phyloP scores from a whole-genome alignment of 2,888 invertebrate genomes.

The Apamea epomidion region DNA sequence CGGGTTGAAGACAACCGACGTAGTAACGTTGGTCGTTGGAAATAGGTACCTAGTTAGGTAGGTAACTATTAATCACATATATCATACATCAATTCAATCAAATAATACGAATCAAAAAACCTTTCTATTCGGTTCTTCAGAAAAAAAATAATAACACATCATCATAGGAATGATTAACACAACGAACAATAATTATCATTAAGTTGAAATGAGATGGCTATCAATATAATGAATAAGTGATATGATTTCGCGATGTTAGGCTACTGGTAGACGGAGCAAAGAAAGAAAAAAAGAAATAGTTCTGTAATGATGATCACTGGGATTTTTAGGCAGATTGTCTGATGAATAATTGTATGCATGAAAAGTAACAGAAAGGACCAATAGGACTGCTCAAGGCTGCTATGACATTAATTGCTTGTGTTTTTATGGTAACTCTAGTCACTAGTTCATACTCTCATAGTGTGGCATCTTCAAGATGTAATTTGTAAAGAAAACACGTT shows the following conservation, averaged over 20 bases:
- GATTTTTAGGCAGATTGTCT: background rate
- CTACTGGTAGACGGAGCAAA: conserved; percentile 23
- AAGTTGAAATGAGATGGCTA: conserved; percentile 75
- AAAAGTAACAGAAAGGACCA: background rate
- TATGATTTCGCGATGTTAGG: conserved; percentile 55
- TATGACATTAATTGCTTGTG: background rate
- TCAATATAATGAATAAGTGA: conserved; percentile 73
- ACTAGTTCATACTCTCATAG: background rate
- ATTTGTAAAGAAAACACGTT: background rate
- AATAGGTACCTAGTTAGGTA: conserved; percentile 8
- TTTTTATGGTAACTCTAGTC: background rate
- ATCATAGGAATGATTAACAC: conserved; percentile 77
- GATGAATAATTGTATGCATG: background rate
- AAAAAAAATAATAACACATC: conserved; percentile 78
- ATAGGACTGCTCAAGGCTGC: background rate
- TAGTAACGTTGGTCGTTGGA: background rate
- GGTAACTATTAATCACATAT: conserved; percentile 19
- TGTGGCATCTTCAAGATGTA: background rate
- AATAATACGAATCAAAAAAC: conserved; percentile 54
- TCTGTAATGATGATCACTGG: background rate
- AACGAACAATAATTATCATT: conserved; percentile 77
- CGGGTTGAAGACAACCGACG: background rate
- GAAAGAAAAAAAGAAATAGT: conserved; percentile 6
- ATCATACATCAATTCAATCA: conserved; percentile 61
- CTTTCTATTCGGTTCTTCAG: conserved; percentile 55